Evolutionary conservation across 2,113 vertebrate species (phyloP).

Genomic region (Galemys pyrenaicus): DNA sequence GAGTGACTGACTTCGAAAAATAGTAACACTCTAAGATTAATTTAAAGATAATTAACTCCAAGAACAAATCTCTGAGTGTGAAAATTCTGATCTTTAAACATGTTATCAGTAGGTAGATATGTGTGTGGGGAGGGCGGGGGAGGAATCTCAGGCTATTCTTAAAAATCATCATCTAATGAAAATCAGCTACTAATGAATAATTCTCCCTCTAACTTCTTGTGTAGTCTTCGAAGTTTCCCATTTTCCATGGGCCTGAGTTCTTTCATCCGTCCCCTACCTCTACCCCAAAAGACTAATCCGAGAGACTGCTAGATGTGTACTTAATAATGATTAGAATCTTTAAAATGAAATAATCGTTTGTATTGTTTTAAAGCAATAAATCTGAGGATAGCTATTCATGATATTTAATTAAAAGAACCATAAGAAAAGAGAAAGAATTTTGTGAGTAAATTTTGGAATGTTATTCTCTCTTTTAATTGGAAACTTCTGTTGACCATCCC

Average conservation of each 20-base stretch:
- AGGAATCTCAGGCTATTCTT: neutral
- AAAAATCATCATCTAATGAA: neutral
- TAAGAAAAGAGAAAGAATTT: conserved; percentile 24
- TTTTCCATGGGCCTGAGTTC: neutral
- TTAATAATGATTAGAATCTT: conserved; percentile 27
- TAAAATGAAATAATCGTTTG: neutral
- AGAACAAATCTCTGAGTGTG: conserved; percentile 23
- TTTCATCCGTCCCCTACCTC: neutral
- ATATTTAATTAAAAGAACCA: neutral
- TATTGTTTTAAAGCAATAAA: neutral
- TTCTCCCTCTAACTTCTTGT: neutral
- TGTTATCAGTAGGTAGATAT: neutral
- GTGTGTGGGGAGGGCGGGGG: neutral
- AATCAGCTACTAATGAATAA: neutral
- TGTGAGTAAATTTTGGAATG: conserved; percentile 28
- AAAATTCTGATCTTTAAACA: conserved; percentile 4
- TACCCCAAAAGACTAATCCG: neutral
- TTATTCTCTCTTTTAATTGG: conserved; percentile 29
- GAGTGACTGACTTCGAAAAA: neutral
- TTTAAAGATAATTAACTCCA: neutral
- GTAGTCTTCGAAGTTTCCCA: neutral
- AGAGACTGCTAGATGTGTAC: neutral
- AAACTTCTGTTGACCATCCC: neutral
- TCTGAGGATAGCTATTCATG: neutral
- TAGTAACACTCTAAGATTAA: neutral